Evolutionary conservation across 1,140 invertebrate species (phyloP).

Genomic region (Lamellibrachia luymesi): DNA sequence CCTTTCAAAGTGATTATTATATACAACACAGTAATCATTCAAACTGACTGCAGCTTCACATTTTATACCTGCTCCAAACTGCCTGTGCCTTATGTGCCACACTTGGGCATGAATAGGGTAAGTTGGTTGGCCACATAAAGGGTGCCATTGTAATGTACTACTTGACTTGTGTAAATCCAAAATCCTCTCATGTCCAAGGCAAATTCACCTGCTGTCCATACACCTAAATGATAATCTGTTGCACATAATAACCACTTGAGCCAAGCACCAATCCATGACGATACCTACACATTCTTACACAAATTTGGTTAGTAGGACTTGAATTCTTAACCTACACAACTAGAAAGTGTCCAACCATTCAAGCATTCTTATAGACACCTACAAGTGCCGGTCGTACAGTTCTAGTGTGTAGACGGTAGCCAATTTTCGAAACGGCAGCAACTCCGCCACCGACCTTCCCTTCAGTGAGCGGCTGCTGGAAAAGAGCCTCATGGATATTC

Average conservation of each 20-base stretch:
- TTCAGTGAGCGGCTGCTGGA: constrained; percentile 76
- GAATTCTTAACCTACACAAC: neutral
- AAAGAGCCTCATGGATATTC: constrained; percentile 92
- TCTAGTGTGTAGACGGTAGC: constrained; percentile 90
- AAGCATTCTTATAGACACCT: constrained; percentile 66
- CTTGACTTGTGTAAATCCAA: neutral
- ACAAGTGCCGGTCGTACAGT: constrained; percentile 94
- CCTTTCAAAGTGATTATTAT: neutral
- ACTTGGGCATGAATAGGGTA: too few relatives aligned
- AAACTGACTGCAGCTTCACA: neutral
- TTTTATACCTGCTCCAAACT: neutral
- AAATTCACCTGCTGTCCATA: neutral
- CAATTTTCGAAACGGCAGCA: constrained; percentile 89
- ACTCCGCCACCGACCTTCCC: constrained; percentile 82
- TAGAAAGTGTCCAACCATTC: neutral
- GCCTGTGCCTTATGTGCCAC: too few relatives aligned
- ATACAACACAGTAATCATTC: neutral
- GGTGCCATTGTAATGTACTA: neutral
- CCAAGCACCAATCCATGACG: neutral
- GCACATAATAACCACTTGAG: neutral
- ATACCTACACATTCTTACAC: neutral
- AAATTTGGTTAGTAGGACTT: neutral
- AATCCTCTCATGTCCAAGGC: neutral
- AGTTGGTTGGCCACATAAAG: neutral
- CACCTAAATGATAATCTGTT: neutral